phyloP scores from a whole-genome alignment of 2,888 invertebrate genomes.

The Pammene aurita region DNA sequence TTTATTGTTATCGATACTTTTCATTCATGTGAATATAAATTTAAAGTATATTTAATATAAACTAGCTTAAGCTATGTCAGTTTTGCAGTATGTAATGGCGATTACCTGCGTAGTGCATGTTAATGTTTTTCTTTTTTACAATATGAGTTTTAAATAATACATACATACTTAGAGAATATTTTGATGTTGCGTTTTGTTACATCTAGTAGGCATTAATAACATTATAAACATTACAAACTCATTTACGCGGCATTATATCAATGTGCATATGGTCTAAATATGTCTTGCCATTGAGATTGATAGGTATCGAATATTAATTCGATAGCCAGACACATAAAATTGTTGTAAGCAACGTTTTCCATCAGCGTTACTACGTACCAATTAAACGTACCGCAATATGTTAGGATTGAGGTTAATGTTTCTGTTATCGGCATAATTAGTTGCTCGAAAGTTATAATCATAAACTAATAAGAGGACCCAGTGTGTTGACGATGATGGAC shows the following conservation, averaged over 20 bases:
- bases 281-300: too few relatives aligned
- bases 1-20: neutral
- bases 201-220: neutral
- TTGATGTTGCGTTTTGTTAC: conserved; percentile 1
- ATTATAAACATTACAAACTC: neutral
- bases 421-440: conserved; percentile 8
- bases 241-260: too few relatives aligned
- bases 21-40: neutral
- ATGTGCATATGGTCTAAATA: too few relatives aligned
- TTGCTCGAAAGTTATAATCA: neutral
- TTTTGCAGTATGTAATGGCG: neutral
- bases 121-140: neutral
- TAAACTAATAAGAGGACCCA: too few relatives aligned
- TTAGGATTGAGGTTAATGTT: conserved; percentile 8
- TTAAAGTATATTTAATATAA: neutral
- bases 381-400: neutral
- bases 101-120: conserved; percentile 15
- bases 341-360: neutral
- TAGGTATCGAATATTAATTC: too few relatives aligned
- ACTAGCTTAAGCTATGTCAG: conserved; percentile 7
- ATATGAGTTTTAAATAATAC: neutral
- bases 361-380: neutral
- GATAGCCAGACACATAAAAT: too few relatives aligned
- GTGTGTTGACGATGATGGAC: too few relatives aligned
- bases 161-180: neutral